Evolutionary conservation across 2,888 invertebrate species (phyloP).

Genomic region (Panzeria rudis): DNA sequence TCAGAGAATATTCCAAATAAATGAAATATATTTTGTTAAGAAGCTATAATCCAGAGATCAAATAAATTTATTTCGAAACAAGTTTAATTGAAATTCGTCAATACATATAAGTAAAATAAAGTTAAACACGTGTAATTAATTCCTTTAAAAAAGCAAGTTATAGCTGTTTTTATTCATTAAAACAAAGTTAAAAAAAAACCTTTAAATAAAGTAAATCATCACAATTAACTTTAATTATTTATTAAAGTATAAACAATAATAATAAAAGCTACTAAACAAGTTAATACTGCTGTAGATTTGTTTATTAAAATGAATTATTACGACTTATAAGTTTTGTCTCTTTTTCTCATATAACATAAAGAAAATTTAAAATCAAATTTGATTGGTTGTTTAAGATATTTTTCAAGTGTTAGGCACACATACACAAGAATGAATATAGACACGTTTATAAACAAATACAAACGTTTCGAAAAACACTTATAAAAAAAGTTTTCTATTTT

Average conservation of each 20-base stretch:
- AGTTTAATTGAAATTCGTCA: background rate
- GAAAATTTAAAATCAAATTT: constrained; percentile 52
- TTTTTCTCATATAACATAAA: constrained; percentile 47
- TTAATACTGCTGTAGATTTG: constrained; percentile 26
- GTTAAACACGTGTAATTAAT: constrained; percentile 46
- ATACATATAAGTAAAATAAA: too few relatives aligned
- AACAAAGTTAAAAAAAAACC: constrained; percentile 8
- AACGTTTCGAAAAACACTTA: constrained; percentile 25
- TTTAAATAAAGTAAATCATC: constrained; percentile 51
- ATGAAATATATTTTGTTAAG: too few relatives aligned
- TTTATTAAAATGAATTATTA: constrained; percentile 32
- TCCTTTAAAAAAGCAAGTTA: constrained; percentile 21
- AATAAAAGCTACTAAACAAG: constrained; percentile 21
- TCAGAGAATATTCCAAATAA: too few relatives aligned
- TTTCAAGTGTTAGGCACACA: background rate
- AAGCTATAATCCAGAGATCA: too few relatives aligned
- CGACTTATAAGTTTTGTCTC: constrained; percentile 36
- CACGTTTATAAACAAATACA: constrained; percentile 34
- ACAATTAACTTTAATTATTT: constrained; percentile 44
- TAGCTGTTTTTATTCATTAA: constrained; percentile 4
- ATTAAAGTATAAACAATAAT: constrained; percentile 37
- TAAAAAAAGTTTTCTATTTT: constrained; percentile 40
- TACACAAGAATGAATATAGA: background rate
- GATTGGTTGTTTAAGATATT: constrained; percentile 57
- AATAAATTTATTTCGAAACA: background rate